Evolutionary conservation across 1,140 invertebrate species (phyloP).

Genomic region (Ostrea edulis): DNA sequence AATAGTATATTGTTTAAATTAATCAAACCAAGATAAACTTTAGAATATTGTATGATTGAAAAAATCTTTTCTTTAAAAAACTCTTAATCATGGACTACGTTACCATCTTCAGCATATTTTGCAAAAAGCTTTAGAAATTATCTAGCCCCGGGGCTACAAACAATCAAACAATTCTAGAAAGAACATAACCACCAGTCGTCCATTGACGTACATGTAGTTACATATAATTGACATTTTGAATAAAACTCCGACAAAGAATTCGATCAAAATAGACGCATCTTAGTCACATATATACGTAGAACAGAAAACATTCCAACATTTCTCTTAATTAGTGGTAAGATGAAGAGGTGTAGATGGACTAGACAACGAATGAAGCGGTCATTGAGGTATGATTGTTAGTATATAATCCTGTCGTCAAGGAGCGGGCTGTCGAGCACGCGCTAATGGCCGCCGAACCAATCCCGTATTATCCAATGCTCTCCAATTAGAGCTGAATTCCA

Average conservation of each 20-base stretch:
- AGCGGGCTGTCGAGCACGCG: conserved; percentile 1
- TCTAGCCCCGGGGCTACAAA: no score
- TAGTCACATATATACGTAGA: neutral
- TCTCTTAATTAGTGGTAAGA: neutral
- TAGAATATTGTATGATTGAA: no score
- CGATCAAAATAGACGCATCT: neutral
- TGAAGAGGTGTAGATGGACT: neutral
- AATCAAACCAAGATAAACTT: no score
- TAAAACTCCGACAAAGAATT: neutral
- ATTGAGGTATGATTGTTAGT: neutral
- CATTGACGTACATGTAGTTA: no score
- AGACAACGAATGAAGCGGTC: neutral
- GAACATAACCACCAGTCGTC: no score
- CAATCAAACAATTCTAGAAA: no score
- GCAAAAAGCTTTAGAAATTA: no score
- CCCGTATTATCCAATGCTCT: conserved; percentile 7
- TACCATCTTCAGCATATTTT: no score
- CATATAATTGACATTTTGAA: no score
- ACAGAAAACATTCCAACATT: neutral
- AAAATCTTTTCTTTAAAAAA: no score
- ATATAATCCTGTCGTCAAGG: neutral
- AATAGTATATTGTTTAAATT: no score
- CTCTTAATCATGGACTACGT: no score
- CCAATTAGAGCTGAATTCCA: conserved; percentile 17
- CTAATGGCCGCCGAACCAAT: neutral